A percentile compares a stretch with the other conserved stretches of the same genome.
These are phyloP conservation scores for Archips xylosteana DNA, from an alignment of 2,888 invertebrate genomes.

Conservation along the genomic window DNA sequence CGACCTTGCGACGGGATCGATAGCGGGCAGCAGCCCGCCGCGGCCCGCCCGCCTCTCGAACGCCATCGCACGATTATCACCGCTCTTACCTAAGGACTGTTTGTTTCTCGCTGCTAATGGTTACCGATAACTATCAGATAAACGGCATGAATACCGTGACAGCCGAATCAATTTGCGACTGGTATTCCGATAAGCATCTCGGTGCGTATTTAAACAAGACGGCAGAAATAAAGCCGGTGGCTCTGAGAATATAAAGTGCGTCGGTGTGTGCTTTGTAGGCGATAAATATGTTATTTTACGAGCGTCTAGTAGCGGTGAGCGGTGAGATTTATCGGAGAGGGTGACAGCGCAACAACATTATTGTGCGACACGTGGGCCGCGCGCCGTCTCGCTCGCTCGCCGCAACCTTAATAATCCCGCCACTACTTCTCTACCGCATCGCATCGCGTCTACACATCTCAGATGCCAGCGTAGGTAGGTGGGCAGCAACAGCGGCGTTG, in stretches of 20 bases:
- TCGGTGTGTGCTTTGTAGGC: conserved; percentile 33
- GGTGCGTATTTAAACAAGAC: not conserved
- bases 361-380: conserved; percentile 62
- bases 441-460: conserved; percentile 20
- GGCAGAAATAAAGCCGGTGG: not conserved
- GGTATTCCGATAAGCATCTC: conserved; percentile 4
- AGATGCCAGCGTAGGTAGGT: not conserved
- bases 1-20: conserved; percentile 76
- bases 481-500: not conserved
- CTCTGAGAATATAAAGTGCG: conserved; percentile 28
- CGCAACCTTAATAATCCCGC: conserved; percentile 30
- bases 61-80: conserved; percentile 63
- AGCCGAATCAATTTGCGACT: conserved; percentile 18
- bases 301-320: conserved; percentile 52
- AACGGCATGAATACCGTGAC: conserved; percentile 48
- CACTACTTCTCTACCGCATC: conserved; percentile 15
- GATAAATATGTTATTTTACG: conserved; percentile 54
- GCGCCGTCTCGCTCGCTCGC: conserved; percentile 58
- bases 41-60: conserved; percentile 63
- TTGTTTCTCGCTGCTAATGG: conserved; percentile 57
- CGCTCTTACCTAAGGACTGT: conserved; percentile 56
- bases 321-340: conserved; percentile 59
- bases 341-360: conserved; percentile 66
- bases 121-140: conserved; percentile 58
- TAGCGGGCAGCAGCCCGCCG: conserved; percentile 78